Evolutionary conservation across 1,140 invertebrate species (phyloP), one percentile per base, ranked within the genome.

Genomic region (Aphelenchoides besseyi): DNA sequence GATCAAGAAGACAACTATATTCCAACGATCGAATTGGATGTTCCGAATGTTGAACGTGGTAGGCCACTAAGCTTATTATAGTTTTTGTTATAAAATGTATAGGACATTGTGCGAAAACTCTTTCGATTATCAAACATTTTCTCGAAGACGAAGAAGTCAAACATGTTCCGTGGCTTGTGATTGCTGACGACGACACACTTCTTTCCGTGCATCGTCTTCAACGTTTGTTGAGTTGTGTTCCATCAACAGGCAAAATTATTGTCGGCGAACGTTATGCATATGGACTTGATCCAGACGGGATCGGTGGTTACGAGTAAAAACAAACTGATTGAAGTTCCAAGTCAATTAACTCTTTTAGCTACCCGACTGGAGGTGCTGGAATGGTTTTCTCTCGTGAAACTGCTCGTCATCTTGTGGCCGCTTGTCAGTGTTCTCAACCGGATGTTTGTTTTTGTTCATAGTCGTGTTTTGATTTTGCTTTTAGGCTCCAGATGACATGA

Each of bases 71-170:
- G n/a, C n/a, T n/a, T n/a, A n/a, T n/a, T n/a, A n/a, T n/a, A n/a
- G n/a, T n/a, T n/a, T n/a, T n/a, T n/a, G n/a, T n/a, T n/a, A n/a
- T n/a, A n/a, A n/a, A n/a, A n/a, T n/a, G n/a, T n/a, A n/a, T 5
- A 72, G 71, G 71, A 12, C 72, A 74, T 70, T 74, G 72, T 35
- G 73, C 23, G 26, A 74, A 74, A 48, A 74, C 72, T 8, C 62
- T 74, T 8, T 66, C 41, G 8, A 74, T 74, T 54, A 16, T 74
- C 28, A 74, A 70, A 12, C 63, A 71, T 16, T 76, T 67, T 29
- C 35, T 74, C 9, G 35, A 75, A 12, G 26, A 74, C 26, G 48
- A 69, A 32, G 72, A 74, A 33, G 8, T 70, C 16, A 68, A 75
- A 8, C 33, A 75, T 18, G 35, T 70, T 35, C 5, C 18, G 12